Evolutionary conservation across 2,888 invertebrate species (phyloP).

Genomic region (Monochamus alternatus): DNA sequence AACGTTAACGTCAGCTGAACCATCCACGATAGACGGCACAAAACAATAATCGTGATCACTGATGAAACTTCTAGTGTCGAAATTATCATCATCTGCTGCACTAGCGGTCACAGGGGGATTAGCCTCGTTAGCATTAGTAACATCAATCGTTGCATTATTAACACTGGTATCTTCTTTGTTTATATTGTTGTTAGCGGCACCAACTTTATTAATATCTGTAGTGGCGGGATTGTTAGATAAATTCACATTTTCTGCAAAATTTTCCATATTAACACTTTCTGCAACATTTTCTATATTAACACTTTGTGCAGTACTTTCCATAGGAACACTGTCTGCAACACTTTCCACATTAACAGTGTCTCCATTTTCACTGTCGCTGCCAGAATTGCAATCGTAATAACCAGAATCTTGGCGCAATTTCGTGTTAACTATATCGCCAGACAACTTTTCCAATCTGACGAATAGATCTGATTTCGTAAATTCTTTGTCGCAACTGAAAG

Average conservation of each 20-base stretch:
- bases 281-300: neutral
- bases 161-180: neutral
- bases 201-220: constrained; percentile 37
- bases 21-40: neutral
- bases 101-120: neutral
- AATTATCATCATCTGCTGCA: constrained; percentile 35
- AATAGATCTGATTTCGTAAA: constrained; percentile 34
- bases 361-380: constrained; percentile 45
- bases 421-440: constrained; percentile 35
- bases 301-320: neutral
- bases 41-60: constrained; percentile 49
- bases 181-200: neutral
- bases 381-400: constrained; percentile 53
- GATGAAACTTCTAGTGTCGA: constrained; percentile 42
- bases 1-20: neutral
- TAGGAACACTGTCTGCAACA: neutral
- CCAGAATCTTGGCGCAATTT: constrained; percentile 54
- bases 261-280: neutral
- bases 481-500: constrained; percentile 31
- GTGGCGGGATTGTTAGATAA: constrained; percentile 25
- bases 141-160: neutral
- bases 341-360: neutral
- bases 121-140: neutral
- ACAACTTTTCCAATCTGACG: constrained; percentile 43
- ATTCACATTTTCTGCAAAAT: constrained; percentile 21